phyloP scores from a whole-genome alignment of 2,888 invertebrate species.

The Rhopalosiphum nymphaeae region DNA sequence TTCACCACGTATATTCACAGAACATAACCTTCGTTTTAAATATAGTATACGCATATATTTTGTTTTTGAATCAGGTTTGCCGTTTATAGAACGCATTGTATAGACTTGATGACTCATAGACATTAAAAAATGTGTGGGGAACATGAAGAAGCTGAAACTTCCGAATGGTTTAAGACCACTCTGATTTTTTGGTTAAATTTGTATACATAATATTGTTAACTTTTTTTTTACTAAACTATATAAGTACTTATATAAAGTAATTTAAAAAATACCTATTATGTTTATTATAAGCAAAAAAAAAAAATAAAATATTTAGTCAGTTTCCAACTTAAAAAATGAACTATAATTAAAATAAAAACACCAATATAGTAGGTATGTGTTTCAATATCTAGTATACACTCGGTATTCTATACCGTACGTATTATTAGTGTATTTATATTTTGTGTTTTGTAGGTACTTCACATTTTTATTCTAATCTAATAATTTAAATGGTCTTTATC shows the following conservation, averaged over 20 bases:
- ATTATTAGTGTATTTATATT: background rate
- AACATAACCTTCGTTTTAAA: background rate
- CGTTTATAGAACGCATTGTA: background rate
- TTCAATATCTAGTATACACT: background rate
- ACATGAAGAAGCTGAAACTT: too few relatives aligned
- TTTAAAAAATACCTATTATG: background rate
- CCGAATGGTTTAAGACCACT: too few relatives aligned
- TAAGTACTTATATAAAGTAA: too few relatives aligned
- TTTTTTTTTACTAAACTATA: background rate
- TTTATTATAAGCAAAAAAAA: background rate
- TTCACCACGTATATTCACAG: background rate
- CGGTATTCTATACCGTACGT: background rate
- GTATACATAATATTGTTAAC: background rate
- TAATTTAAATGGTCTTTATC: background rate
- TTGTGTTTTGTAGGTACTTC: background rate
- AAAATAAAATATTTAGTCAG: background rate
- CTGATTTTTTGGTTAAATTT: too few relatives aligned
- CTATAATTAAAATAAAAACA: background rate
- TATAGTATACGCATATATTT: background rate
- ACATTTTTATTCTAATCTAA: background rate
- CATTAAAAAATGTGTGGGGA: background rate
- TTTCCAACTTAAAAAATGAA: background rate
- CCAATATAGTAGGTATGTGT: background rate
- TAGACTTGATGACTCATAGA: background rate
- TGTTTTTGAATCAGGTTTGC: background rate